Evolutionary conservation across 2,797 vertebrate genomes (phyloP), one percentile per base, ranked within the genome.

Genomic region (Sebastes wilsoni): DNA sequence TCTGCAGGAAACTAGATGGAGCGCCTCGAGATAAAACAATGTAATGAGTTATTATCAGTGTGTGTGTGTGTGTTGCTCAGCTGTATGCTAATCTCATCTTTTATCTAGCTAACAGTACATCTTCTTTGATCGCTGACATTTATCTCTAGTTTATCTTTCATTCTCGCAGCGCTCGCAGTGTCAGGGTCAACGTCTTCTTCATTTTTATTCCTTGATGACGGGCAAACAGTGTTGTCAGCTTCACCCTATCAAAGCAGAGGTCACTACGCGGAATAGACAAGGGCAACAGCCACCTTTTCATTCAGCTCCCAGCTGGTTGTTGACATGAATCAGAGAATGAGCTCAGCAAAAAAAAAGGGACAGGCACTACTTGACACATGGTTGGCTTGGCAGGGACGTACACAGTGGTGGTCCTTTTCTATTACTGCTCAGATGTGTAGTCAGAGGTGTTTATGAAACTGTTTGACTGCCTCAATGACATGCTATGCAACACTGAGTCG

Each of bases 21-120:
- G 66, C 66, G 90, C 92, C n/a, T 90, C 80, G 67, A 85, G 90
- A 94, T 93, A 83, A 89, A 90, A 72, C 86, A 77, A 85, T 89
- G 86, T 88, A 89, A 84, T 90, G 89, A 90, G 80, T 85, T 85
- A 81, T 91, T 77, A n/a, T 76, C 42, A 36, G 10, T 22, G 56
- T 68, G 65, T 71, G 72, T 56, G 72, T 56, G 69, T 23, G 32
- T 58, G 61, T 65, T 22, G 11, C 46, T 61, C 58, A 28, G 78
- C 64, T 75, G 14, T 61, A 38, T 79, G 36, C 68, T 66, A 60
- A 79, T 77, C 25, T 6, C 13, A 49, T 82, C 72, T 81, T 83
- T 82, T 75, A 75, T 72, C 71, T 30, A 32, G 3, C 49, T 16
- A 27, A 75, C 23, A 66, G 64, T 66, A 20, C 64, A 27, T 79